Percentiles rank a stretch among this genome's conserved stretches.
Evolutionary conservation across 2,888 invertebrate genomes (phyloP).

Genomic region (Sepiola atlantica): DNA sequence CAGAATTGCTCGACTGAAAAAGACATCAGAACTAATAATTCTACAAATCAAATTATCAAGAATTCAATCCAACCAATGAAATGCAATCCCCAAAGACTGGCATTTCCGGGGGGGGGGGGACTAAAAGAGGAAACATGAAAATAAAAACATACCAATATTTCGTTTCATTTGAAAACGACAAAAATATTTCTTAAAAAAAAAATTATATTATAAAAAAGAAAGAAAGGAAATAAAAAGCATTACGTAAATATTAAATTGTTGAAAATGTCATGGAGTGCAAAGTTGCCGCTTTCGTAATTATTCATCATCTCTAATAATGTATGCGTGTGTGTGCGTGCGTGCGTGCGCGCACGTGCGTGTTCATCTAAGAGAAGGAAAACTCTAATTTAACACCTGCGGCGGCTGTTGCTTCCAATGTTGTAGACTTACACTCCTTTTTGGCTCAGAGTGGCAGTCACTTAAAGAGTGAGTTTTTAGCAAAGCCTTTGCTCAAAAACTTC

Average conservation of each 20-base stretch:
- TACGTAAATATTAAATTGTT: not conserved
- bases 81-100: not conserved
- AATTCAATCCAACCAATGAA: not conserved
- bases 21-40: not conserved
- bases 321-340: too few relatives aligned
- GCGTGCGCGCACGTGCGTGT: too few relatives aligned
- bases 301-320: not conserved
- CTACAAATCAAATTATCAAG: not conserved
- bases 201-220: not conserved
- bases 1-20: not conserved
- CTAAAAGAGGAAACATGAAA: not conserved
- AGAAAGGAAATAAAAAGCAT: not conserved
- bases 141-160: not conserved
- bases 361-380: too few relatives aligned
- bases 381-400: too few relatives aligned
- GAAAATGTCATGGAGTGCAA: not conserved
- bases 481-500: too few relatives aligned
- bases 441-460: too few relatives aligned
- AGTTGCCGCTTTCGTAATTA: not conserved
- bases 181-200: not conserved
- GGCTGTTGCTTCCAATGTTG: too few relatives aligned
- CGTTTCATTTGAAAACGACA: not conserved
- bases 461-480: too few relatives aligned
- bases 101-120: not conserved
- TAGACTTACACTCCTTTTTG: too few relatives aligned